phyloP scores from a whole-genome alignment of 2,797 vertebrate genomes.

The Todus mexicanus region DNA sequence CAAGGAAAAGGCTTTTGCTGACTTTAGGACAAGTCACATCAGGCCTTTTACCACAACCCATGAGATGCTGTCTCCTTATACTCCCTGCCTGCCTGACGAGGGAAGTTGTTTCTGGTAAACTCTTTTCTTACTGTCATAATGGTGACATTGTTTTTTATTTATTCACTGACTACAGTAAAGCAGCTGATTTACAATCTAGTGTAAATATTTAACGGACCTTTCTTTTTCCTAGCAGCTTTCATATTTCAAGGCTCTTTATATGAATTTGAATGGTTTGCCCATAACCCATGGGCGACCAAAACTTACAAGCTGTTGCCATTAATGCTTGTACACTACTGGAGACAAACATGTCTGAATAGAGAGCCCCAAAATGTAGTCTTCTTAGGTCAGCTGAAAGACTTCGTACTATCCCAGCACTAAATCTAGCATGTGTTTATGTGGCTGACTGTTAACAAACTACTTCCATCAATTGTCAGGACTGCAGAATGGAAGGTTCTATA shows the following conservation, averaged over 20 bases:
- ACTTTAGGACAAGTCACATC: not conserved
- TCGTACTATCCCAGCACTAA: not conserved
- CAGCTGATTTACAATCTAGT: not conserved
- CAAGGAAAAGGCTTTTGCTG: not conserved
- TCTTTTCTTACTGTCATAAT: not conserved
- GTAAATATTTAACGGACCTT: constrained; percentile 11
- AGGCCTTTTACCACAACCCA: not conserved
- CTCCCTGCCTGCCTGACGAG: not conserved
- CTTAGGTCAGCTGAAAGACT: not conserved
- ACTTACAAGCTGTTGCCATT: not conserved
- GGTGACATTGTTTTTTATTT: not conserved
- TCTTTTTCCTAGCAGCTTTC: constrained; percentile 1
- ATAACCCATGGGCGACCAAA: not conserved
- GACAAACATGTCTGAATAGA: not conserved
- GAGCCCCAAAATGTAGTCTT: not conserved
- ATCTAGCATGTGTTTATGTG: not conserved
- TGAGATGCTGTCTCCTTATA: not conserved
- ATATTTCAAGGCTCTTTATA: not conserved
- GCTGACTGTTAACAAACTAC: not conserved
- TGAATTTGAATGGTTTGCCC: not conserved
- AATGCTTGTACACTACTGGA: not conserved
- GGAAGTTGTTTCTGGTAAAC: not conserved
- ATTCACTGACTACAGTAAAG: not conserved
- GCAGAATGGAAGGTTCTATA: not conserved
- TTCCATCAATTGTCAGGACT: not conserved